Evolutionary conservation across 1,140 invertebrate genomes (phyloP), one percentile per base, ranked within the genome.

Genomic region (Zaprionus tsacasi): DNA sequence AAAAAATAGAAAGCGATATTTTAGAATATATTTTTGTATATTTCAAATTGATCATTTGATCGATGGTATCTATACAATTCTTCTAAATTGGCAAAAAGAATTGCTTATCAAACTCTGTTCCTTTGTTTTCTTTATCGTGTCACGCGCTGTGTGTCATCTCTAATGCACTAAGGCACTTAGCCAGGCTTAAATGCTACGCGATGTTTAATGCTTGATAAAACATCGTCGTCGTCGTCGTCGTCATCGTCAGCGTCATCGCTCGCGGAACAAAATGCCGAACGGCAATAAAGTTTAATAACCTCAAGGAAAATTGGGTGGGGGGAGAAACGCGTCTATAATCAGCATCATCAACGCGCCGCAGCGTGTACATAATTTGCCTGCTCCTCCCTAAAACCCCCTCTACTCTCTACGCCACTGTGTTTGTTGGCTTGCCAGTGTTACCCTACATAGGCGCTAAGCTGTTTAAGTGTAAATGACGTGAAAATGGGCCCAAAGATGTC

Each of bases 221-320:
- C n/a, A n/a, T 45, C 45, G 17, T 50, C 17, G 8, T 11, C 17
- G 10, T 48, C 55, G 59, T 64, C 55, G 72, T n/a, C n/a, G n/a
- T n/a, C n/a, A n/a, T 45, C 45, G 17, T 50, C 17, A 6, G 4
- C 17, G 10, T 64, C 27, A 30, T 30, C 58, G 66, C 71, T 56
- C 17, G 33, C 52, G 58, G 33, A 43, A 64, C 70, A 82, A 76
- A 87, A 87, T 79, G 68, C 80, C 58, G 56, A 70, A 74, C 78
- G 87, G 82, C 83, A 87, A 87, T 87, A 87, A 87, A 87, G 80
- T 88, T 88, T 87, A 88, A 87, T 87, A 88, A 82, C 80, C 82
- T 76, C 66, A 88, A 87, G 82, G 77, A 69, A 87, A 87, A 70
- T 67, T 58, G 72, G 74, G 67, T 59, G 27, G 25, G 36, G 25